phyloP scores from a whole-genome alignment of 2,888 invertebrate genomes.

The Tiliacea citrago region DNA sequence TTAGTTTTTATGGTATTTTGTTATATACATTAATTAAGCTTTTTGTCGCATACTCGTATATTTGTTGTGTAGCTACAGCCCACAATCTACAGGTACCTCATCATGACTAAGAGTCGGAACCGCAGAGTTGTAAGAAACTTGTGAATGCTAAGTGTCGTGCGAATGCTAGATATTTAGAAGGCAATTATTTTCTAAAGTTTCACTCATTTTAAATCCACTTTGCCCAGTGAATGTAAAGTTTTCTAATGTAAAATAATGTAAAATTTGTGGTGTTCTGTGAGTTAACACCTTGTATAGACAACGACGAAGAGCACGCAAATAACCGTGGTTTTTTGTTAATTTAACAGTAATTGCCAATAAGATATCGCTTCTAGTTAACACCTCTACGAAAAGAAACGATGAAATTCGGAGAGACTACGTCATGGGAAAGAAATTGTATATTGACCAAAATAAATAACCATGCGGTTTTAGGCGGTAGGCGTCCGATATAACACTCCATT shows the following conservation, averaged over 20 bases:
- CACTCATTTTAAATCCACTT: neutral
- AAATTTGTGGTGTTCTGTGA: neutral
- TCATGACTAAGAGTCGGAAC: conserved; percentile 1
- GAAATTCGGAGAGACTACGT: neutral
- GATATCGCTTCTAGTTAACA: neutral
- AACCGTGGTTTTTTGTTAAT: neutral
- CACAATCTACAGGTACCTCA: neutral
- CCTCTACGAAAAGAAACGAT: neutral
- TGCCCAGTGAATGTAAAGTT: neutral
- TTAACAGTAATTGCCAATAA: neutral
- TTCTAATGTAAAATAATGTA: neutral
- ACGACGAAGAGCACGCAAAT: neutral
- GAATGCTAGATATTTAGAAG: conserved; percentile 3
- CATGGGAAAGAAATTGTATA: neutral
- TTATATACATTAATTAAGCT: conserved; percentile 31
- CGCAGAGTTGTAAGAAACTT: conserved; percentile 7
- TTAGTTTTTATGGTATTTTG: conserved; percentile 40
- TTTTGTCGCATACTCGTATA: conserved; percentile 40
- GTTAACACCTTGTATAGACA: neutral
- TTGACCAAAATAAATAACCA: neutral
- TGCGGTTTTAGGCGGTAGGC: neutral
- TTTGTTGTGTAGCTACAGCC: conserved; percentile 2
- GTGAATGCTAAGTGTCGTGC: conserved; percentile 17
- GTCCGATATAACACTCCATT: neutral
- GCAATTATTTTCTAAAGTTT: conserved; percentile 16